phyloP scores from a whole-genome alignment of 2,797 vertebrate genomes.

The Australoheros facetus region DNA sequence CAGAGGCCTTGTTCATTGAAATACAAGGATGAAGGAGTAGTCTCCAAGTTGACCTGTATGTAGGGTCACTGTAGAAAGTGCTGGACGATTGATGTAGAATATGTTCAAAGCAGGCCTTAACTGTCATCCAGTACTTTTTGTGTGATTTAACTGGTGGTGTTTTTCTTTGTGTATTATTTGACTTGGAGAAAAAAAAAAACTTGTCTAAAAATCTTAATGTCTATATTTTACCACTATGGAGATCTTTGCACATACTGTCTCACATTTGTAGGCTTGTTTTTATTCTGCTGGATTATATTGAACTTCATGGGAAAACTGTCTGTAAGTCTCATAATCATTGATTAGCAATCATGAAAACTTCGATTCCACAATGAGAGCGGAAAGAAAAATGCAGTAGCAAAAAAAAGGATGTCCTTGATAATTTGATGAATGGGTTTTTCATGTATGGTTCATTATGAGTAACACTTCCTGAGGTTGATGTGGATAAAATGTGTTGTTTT shows the following conservation, averaged over 20 bases:
- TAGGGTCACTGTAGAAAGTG: constrained; percentile 11
- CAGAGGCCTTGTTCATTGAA: constrained; percentile 44
- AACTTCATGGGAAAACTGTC: not conserved
- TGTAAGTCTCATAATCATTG: not conserved
- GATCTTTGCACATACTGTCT: constrained; percentile 53
- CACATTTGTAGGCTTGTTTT: not conserved
- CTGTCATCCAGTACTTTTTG: constrained; percentile 13
- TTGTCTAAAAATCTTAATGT: not conserved
- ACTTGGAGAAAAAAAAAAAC: constrained; percentile 6
- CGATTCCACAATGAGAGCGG: not conserved
- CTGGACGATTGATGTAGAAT: constrained; percentile 1
- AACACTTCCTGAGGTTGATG: not conserved
- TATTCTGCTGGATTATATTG: not conserved
- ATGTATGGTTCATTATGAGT: not conserved
- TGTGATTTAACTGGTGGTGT: not conserved
- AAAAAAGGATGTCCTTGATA: not conserved
- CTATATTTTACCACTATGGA: constrained; percentile 23
- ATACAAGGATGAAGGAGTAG: not conserved
- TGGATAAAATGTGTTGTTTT: constrained; percentile 19
- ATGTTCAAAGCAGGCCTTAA: not conserved
- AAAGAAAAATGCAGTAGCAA: not conserved
- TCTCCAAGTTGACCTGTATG: not conserved
- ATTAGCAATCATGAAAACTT: not conserved
- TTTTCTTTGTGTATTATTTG: constrained; percentile 9
- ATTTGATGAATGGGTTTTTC: not conserved